A percentile compares a stretch with the other conserved stretches of the same genome.
These are phyloP conservation scores for Lithophane socia DNA, from an alignment of 2,888 invertebrate genomes.

Conservation along the genomic window DNA sequence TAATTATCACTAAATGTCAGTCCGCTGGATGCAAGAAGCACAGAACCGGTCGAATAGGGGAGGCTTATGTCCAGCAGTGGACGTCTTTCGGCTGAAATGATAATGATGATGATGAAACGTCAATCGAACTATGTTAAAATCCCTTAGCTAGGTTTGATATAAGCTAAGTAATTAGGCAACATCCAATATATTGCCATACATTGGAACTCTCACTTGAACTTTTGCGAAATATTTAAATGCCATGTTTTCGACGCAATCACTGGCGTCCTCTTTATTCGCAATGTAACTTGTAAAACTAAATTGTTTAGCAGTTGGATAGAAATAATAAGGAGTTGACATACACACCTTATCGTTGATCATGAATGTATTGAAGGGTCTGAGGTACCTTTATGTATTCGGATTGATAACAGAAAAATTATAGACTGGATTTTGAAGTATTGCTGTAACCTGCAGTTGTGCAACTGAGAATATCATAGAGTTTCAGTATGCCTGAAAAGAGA, in stretches of 20 bases:
- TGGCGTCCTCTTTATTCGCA: neutral
- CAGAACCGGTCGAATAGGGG: no score
- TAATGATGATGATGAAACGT: no score
- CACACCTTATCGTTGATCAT: neutral
- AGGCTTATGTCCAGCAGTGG: no score
- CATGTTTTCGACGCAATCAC: slow-evolving; percentile 34
- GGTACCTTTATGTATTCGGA: neutral
- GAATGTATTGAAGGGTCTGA: neutral
- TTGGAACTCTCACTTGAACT: slow-evolving; percentile 25
- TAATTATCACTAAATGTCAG: neutral
- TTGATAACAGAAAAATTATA: neutral
- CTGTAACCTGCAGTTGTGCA: neutral
- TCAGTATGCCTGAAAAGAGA: neutral
- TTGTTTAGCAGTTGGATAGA: neutral
- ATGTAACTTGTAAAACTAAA: neutral
- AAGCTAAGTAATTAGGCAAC: slow-evolving; percentile 25
- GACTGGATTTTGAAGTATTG: neutral
- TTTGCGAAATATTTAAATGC: slow-evolving; percentile 55
- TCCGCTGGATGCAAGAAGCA: no score
- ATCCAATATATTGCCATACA: slow-evolving; percentile 29
- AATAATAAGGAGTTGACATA: neutral
- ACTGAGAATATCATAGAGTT: neutral
- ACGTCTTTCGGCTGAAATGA: no score
- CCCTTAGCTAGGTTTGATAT: neutral
- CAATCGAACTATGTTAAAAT: neutral